Evolutionary conservation across 1,140 invertebrate genomes (phyloP).

Genomic region (Macrobrachium nipponense): DNA sequence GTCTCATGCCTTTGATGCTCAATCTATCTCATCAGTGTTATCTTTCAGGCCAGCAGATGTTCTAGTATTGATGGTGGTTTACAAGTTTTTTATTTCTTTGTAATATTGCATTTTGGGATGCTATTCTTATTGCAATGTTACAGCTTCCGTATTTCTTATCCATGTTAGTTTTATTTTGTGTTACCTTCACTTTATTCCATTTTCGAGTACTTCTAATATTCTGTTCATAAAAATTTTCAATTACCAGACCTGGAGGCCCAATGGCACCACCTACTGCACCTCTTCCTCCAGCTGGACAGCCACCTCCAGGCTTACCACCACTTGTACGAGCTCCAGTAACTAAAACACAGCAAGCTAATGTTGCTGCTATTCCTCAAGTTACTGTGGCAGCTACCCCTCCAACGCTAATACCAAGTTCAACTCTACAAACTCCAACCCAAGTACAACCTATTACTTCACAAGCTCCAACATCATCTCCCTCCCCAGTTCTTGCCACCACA

Average conservation of each 20-base stretch:
- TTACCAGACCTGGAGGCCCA: conserved; percentile 44
- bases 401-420: conserved; percentile 34
- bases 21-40: too few relatives aligned
- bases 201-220: too few relatives aligned
- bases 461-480: conserved; percentile 13
- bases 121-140: too few relatives aligned
- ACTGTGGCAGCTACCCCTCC: conserved; percentile 43
- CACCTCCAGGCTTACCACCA: conserved; percentile 38
- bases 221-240: conserved; percentile 1
- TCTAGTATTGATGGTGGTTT: too few relatives aligned
- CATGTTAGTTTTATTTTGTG: too few relatives aligned
- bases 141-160: too few relatives aligned
- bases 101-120: too few relatives aligned
- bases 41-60: too few relatives aligned
- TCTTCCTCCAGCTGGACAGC: conserved; percentile 42
- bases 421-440: conserved; percentile 28
- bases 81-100: too few relatives aligned
- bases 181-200: too few relatives aligned
- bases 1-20: too few relatives aligned
- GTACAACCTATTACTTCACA: conserved; percentile 44
- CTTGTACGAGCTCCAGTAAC: conserved; percentile 33
- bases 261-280: conserved; percentile 48
- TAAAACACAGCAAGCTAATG: conserved; percentile 26
- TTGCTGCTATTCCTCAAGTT: conserved; percentile 30
- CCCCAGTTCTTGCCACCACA: conserved; percentile 31